phyloP scores from a whole-genome alignment of 1,140 invertebrate genomes.

The Drosophila gunungcola region DNA sequence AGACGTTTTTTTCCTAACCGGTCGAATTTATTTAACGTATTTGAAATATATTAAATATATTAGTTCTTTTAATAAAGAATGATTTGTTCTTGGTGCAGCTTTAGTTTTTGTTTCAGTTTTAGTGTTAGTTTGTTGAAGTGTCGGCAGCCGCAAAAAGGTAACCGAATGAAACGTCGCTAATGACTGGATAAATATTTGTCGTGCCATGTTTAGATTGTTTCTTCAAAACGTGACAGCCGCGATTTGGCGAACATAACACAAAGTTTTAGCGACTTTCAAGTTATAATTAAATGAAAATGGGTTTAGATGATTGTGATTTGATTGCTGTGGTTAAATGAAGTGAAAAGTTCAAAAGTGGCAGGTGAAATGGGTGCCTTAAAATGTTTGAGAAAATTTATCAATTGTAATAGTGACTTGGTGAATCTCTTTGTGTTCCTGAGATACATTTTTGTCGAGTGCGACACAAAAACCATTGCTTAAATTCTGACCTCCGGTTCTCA shows the following conservation, averaged over 20 bases:
- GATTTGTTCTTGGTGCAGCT: neutral
- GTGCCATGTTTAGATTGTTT: constrained; percentile 26
- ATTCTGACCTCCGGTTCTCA: too few species aligned
- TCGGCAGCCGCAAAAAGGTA: constrained; percentile 44
- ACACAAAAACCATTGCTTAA: too few species aligned
- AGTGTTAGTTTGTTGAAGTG: constrained; percentile 22
- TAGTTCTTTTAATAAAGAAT: neutral
- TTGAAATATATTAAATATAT: neutral
- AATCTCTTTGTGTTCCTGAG: too few species aligned
- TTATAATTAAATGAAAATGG: constrained; percentile 50
- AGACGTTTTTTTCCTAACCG: too few species aligned
- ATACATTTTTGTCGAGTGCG: too few species aligned
- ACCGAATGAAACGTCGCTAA: constrained; percentile 50
- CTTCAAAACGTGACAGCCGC: constrained; percentile 38
- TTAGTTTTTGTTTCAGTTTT: constrained; percentile 28
- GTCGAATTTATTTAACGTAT: too few species aligned
- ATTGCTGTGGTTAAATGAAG: neutral
- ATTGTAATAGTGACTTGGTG: too few species aligned
- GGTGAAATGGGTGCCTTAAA: neutral
- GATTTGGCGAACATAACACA: constrained; percentile 14
- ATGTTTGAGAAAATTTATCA: neutral
- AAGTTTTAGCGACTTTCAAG: constrained; percentile 35
- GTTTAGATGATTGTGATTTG: constrained; percentile 39
- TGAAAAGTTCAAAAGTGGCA: neutral
- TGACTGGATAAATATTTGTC: constrained; percentile 65